phyloP scores from a whole-genome alignment of 2,888 invertebrate species.

The Elegia similella region DNA sequence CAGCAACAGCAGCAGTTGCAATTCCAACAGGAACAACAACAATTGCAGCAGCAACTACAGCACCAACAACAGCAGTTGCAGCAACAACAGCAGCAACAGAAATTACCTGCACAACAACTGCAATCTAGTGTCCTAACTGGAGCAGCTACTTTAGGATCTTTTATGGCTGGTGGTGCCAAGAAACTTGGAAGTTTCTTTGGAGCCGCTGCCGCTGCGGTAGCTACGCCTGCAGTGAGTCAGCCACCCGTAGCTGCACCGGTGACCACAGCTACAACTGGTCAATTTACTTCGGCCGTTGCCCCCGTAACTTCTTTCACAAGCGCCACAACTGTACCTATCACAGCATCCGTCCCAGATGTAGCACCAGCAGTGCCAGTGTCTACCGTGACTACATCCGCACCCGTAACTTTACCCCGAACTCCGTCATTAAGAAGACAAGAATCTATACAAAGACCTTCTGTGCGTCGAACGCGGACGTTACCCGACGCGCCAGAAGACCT shows the following conservation, averaged over 20 bases:
- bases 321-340: constrained; percentile 51
- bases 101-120: constrained; percentile 64
- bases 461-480: constrained; percentile 71
- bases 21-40: constrained; percentile 44
- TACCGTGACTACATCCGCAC: constrained; percentile 57
- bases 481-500: constrained; percentile 75
- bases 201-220: constrained; percentile 72
- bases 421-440: constrained; percentile 73
- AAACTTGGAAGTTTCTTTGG: constrained; percentile 76
- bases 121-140: constrained; percentile 70
- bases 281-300: constrained; percentile 49
- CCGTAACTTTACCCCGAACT: constrained; percentile 62
- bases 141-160: constrained; percentile 72
- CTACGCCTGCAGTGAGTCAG: constrained; percentile 54
- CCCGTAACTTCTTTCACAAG: constrained; percentile 59
- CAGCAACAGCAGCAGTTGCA: constrained; percentile 46
- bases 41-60: constrained; percentile 36
- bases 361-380: constrained; percentile 59
- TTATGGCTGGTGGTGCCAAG: constrained; percentile 77
- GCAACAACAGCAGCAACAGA: constrained; percentile 58
- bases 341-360: constrained; percentile 70
- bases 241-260: constrained; percentile 39
- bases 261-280: constrained; percentile 44
- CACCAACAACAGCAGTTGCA: constrained; percentile 45
- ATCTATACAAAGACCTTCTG: constrained; percentile 75